Base-by-base conservation (phyloP, 2,888 invertebrate genomes). In the Phaedon cochleariae region DNA sequence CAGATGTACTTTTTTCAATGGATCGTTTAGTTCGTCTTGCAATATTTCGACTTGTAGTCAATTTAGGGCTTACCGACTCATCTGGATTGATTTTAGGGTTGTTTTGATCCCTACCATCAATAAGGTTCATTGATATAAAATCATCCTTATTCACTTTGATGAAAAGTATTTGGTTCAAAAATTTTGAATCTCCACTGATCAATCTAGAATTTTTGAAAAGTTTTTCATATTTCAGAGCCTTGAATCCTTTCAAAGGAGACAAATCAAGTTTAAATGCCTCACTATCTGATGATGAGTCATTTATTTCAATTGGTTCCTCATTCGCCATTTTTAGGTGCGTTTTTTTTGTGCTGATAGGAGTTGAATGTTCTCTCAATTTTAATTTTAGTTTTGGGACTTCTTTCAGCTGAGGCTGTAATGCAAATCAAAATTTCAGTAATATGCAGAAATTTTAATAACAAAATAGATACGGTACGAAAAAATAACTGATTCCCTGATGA, bases 121-220 rank as follows among this genome's bases (percentile, higher is more conserved):
- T 34, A 12, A 34, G 3, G 12, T 34, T 34, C 6, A 34, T 34
- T 9, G 34, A 34, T 34, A n/a, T 2, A 4, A 15, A 1, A 41
- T 41, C 15, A 4, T 15, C 15, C 15, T 7, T 41, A 41, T 41
- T 15, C 12, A 61, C 29, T 41, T 22, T 61, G 20, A 62, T 20
- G 18, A 51, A 41, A 18, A 62, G 57, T 10, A 57, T 41, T 57
- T 62, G 57, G 34, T 62, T 57, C 53, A 54, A 26, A 5, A 62
- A 51, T 46, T 62, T 62, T 4, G 22, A 20, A 57, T 62, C 57
- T 10, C 26, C 1, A 18, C 29, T 9, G 15, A 57, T n/a, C 3
- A 22, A 22, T 22, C 41, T 57, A 0, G 37, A 37, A 41, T 41
- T 54, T 31, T 29, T 58, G 15, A 57, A 21, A 4, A 57, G 15